Evolutionary conservation across 1,140 invertebrate genomes (phyloP).

Genomic region (Acromyrmex heyeri): DNA sequence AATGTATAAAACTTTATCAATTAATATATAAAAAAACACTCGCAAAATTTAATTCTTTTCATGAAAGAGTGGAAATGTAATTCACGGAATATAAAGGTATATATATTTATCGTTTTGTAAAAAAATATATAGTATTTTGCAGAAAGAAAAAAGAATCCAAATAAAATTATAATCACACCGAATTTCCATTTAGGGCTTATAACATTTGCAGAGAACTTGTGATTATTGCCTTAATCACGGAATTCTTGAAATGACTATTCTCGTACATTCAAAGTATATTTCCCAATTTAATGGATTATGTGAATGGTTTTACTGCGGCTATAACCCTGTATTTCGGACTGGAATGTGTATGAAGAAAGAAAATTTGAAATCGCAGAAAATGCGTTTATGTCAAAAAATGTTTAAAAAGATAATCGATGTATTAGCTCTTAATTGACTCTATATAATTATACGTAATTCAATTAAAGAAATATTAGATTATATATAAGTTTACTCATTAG

Average conservation of each 20-base stretch:
- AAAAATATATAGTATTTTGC: neutral
- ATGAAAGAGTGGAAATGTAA: neutral
- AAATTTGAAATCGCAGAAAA: conserved; percentile 31
- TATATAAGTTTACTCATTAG: neutral
- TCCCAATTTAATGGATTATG: conserved; percentile 71
- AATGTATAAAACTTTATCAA: neutral
- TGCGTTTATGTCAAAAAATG: neutral
- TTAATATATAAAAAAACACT: neutral
- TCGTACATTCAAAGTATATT: conserved; percentile 30
- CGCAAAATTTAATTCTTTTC: neutral
- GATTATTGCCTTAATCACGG: conserved; percentile 71
- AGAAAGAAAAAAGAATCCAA: conserved; percentile 2
- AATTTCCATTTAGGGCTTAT: conserved; percentile 38
- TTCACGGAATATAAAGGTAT: neutral
- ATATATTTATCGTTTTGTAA: neutral
- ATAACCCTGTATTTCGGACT: conserved; percentile 63
- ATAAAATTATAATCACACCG: neutral
- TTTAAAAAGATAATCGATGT: neutral
- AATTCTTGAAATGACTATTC: conserved; percentile 54
- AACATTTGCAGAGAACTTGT: conserved; percentile 58
- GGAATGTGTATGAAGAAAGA: conserved; percentile 62
- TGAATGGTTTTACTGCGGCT: conserved; percentile 66
- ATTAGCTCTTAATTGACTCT: conserved; percentile 1
- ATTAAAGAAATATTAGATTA: neutral
- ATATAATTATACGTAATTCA: neutral